A percentile compares a stretch with the other conserved stretches of the same genome.
Evolutionary conservation across 1,140 invertebrate genomes (phyloP).

Genomic region (Olivierus martensii): DNA sequence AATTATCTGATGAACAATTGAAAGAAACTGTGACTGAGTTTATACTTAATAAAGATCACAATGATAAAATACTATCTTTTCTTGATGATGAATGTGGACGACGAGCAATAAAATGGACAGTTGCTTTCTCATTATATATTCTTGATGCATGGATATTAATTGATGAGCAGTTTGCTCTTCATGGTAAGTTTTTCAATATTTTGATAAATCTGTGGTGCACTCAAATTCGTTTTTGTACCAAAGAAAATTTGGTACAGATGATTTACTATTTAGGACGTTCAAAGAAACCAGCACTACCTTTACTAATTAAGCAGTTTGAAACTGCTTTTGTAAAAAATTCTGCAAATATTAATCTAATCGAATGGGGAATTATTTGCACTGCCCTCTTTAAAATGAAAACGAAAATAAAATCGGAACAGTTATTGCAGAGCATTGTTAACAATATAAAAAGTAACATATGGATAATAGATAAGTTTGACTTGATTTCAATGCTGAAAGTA

Average conservation of each 20-base stretch:
- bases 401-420: not conserved
- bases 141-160: slow-evolving; percentile 13
- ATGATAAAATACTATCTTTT: not conserved
- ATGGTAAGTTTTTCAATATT: slow-evolving; percentile 2
- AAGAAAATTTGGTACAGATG: slow-evolving; percentile 6
- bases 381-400: slow-evolving; percentile 10
- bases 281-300: slow-evolving; percentile 1
- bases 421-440: not conserved
- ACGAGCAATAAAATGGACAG: slow-evolving; percentile 6
- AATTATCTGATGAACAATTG: slow-evolving; percentile 1
- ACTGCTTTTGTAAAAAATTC: not conserved
- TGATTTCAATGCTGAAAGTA: slow-evolving; percentile 10
- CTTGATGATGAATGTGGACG: slow-evolving; percentile 12
- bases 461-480: slow-evolving; percentile 7
- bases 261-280: slow-evolving; percentile 7
- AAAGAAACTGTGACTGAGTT: not conserved
- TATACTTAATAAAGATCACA: not conserved
- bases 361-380: slow-evolving; percentile 2
- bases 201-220: slow-evolving; percentile 1
- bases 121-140: slow-evolving; percentile 7
- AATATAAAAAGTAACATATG: not conserved
- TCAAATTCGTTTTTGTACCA: slow-evolving; percentile 5
- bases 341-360: slow-evolving; percentile 2
- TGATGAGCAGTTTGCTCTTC: not conserved
- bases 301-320: slow-evolving; percentile 4